These are phyloP conservation scores for Dilophus febrilis DNA, from an alignment of 2,888 invertebrate genomes.

Conservation along the genomic window DNA sequence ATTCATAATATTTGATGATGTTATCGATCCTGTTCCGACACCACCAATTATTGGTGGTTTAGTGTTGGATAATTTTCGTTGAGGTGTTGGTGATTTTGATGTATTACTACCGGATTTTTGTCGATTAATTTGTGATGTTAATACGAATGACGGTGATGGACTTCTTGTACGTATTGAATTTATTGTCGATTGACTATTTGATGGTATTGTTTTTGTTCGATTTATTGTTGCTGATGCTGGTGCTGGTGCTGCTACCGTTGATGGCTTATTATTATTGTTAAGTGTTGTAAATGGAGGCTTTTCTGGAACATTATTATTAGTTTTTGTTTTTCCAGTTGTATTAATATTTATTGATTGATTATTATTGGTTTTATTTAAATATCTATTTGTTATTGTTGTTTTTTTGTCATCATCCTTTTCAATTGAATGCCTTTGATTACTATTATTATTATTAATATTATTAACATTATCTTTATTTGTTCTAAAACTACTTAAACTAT, in stretches of 20 bases:
- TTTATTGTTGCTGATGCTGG: not conserved
- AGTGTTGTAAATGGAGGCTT: constrained; percentile 3
- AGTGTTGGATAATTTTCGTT: not conserved
- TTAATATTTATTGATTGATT: constrained; percentile 1
- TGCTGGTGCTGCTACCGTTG: not conserved
- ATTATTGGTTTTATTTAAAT: constrained; percentile 4
- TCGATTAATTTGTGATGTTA: not conserved
- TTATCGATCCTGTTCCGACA: not conserved
- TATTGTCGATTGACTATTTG: constrained; percentile 8
- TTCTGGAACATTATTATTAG: constrained; percentile 11
- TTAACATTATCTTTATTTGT: not conserved
- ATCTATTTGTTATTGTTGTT: not conserved
- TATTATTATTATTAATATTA: not conserved
- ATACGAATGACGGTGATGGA: constrained; percentile 12
- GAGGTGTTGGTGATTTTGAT: not conserved
- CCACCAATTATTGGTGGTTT: too few species aligned
- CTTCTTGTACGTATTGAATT: constrained; percentile 11
- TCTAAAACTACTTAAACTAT: constrained; percentile 3
- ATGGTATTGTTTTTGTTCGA: constrained; percentile 12
- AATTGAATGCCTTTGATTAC: not conserved
- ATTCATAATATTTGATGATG: not conserved
- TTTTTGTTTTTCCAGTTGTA: constrained; percentile 8
- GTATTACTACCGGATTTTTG: constrained; percentile 5
- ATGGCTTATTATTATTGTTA: not conserved
- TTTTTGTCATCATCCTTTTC: not conserved